Conservation (phyloP, 2,888 invertebrate genomes). For the Teinopalpus imperialis region DNA sequence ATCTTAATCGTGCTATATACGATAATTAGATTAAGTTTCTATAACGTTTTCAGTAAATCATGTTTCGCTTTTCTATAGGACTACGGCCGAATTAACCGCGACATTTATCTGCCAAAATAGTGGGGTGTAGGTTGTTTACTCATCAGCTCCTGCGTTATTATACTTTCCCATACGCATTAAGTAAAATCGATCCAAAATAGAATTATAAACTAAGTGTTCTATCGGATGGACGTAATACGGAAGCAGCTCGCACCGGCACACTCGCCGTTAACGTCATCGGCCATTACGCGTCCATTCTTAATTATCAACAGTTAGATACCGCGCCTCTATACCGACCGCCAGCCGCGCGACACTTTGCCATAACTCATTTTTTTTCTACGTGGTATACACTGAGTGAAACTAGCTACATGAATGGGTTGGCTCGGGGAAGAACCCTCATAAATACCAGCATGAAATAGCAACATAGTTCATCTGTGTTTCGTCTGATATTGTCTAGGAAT, state of each 20-base stretch:
- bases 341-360: constrained; percentile 8
- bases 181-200: constrained; percentile 10
- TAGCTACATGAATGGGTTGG: too few relatives aligned
- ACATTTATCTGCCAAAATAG: constrained; percentile 6
- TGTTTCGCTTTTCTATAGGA: too few relatives aligned
- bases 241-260: constrained; percentile 56
- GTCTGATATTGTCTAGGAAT: too few relatives aligned
- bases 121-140: not conserved
- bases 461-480: too few relatives aligned
- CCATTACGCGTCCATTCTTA: constrained; percentile 71
- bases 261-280: constrained; percentile 65
- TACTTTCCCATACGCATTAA: constrained; percentile 9
- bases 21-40: too few relatives aligned
- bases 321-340: constrained; percentile 43
- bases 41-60: too few relatives aligned
- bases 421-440: too few relatives aligned
- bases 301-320: constrained; percentile 76
- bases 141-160: constrained; percentile 11
- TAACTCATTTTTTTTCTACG: too few relatives aligned
- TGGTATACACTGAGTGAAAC: too few relatives aligned
- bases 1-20: too few relatives aligned
- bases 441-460: too few relatives aligned
- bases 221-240: constrained; percentile 56
- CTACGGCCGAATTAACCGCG: too few relatives aligned
- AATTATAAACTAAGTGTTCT: constrained; percentile 15